Conservation (phyloP, 2,113 vertebrate species). For the Brachyhypopomus gauderio region DNA sequence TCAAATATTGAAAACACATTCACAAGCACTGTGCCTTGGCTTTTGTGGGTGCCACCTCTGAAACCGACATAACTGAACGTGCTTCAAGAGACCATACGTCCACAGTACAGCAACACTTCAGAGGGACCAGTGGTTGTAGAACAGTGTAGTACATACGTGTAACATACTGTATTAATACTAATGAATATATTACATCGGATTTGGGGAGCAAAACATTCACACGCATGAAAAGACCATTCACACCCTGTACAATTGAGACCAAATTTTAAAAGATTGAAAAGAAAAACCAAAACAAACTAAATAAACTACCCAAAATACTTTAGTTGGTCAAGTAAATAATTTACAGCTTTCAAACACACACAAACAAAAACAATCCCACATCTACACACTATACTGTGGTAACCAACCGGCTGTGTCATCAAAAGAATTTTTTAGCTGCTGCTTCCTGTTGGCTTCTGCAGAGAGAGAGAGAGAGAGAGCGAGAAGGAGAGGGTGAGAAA, state of each 20-base stretch:
- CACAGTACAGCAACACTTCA: constrained; percentile 58
- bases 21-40: not conserved
- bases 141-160: constrained; percentile 28
- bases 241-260: constrained; percentile 58
- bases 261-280: constrained; percentile 65
- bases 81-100: constrained; percentile 18
- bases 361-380: constrained; percentile 72
- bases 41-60: constrained; percentile 5
- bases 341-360: constrained; percentile 68
- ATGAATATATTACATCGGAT: constrained; percentile 64
- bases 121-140: constrained; percentile 52
- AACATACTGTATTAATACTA: constrained; percentile 53
- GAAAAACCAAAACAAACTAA: constrained; percentile 56
- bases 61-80: not conserved
- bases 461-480: constrained; percentile 23
- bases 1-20: constrained; percentile 52
- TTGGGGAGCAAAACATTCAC: constrained; percentile 51
- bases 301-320: constrained; percentile 56
- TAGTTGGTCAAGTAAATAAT: constrained; percentile 73
- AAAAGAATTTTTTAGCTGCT: constrained; percentile 99
- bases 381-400: constrained; percentile 65
- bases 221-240: constrained; percentile 55
- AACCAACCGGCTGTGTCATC: constrained; percentile 70
- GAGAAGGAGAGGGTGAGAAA: too few relatives aligned
- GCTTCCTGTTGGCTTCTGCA: constrained; percentile 97